Evolutionary conservation across 2,888 invertebrate species (phyloP).

Genomic region (Xiphydria camelus): DNA sequence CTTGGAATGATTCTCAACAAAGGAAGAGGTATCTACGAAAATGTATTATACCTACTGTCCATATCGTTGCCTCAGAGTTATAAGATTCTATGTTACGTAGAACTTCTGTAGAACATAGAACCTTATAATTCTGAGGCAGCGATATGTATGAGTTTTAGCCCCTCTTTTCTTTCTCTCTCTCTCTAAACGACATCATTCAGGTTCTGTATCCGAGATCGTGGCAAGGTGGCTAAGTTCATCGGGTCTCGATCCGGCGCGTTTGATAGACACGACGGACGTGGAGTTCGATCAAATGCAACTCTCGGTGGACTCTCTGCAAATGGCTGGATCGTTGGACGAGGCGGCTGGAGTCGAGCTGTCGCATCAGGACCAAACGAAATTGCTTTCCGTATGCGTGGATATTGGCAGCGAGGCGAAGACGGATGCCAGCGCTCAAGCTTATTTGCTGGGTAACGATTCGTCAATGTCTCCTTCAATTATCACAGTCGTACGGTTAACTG

Average conservation of each 20-base stretch:
- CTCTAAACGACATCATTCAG: constrained; percentile 53
- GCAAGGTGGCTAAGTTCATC: constrained; percentile 83
- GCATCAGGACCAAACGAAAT: constrained; percentile 26
- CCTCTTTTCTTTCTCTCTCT: constrained; percentile 6
- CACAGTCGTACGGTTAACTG: too few species aligned
- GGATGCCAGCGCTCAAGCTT: constrained; percentile 33
- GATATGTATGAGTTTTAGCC: too few species aligned
- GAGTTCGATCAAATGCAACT: constrained; percentile 43
- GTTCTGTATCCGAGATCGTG: constrained; percentile 86
- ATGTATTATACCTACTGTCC: too few species aligned
- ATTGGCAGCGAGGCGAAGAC: constrained; percentile 37
- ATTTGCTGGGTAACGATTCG: constrained; percentile 37
- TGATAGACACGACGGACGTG: constrained; percentile 52
- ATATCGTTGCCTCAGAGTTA: too few species aligned
- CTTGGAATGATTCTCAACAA: constrained; percentile 51
- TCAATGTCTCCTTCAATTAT: neutral
- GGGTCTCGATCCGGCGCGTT: constrained; percentile 68
- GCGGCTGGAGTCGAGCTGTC: constrained; percentile 28
- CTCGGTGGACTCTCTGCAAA: constrained; percentile 24
- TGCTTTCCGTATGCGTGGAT: constrained; percentile 36
- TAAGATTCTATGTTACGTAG: neutral
- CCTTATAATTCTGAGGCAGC: too few species aligned
- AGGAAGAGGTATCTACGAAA: constrained; percentile 60
- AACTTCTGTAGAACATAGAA: neutral
- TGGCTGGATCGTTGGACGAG: constrained; percentile 34